phyloP scores from a whole-genome alignment of 2,888 invertebrate species.

The Muschampia plurimacula region DNA sequence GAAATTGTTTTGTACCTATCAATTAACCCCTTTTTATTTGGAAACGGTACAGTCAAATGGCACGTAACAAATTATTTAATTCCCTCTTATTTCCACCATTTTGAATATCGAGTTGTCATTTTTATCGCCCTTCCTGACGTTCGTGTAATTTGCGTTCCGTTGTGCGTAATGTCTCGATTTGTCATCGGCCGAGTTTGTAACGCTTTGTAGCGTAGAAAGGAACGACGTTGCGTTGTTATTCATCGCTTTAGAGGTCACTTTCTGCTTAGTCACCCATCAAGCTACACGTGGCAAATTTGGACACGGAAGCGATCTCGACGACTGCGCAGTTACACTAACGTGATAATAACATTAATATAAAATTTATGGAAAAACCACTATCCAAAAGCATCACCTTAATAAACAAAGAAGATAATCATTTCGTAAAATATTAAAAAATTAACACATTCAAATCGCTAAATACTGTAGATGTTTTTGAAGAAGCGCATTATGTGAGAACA shows the following conservation, averaged over 20 bases:
- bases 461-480: no score
- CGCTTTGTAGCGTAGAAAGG: constrained; percentile 55
- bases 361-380: background rate
- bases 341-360: background rate
- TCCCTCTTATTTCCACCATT: constrained; percentile 60
- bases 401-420: no score
- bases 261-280: constrained; percentile 66
- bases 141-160: constrained; percentile 50
- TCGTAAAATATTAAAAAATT: no score
- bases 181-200: constrained; percentile 56
- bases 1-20: constrained; percentile 47
- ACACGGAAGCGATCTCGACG: constrained; percentile 9
- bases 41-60: constrained; percentile 56
- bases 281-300: constrained; percentile 43
- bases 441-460: no score
- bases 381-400: no score
- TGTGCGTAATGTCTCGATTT: constrained; percentile 49
- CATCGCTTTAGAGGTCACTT: constrained; percentile 46
- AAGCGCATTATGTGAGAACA: no score
- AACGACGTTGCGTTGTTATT: constrained; percentile 36
- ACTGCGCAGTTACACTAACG: background rate
- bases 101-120: constrained; percentile 66
- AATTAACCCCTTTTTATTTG: constrained; percentile 61
- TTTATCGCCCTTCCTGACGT: constrained; percentile 64
- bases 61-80: constrained; percentile 63